phyloP scores from a whole-genome alignment of 1,140 invertebrate species.

The Nephotettix cincticeps region DNA sequence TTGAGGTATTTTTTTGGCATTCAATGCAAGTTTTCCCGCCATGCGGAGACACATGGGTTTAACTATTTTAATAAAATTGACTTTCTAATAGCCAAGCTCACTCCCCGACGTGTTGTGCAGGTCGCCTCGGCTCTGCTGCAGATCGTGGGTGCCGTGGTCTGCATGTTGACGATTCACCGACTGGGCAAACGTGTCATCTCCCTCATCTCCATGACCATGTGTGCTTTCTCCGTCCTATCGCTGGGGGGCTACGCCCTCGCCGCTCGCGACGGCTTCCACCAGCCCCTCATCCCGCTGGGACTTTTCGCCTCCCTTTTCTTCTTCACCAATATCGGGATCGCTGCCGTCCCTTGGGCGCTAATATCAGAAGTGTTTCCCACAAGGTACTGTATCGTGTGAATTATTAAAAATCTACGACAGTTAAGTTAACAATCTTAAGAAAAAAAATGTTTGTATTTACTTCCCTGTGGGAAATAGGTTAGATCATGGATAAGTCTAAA shows the following conservation, averaged over 20 bases:
- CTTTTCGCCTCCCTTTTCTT: constrained; percentile 37
- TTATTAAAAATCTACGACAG: too few species aligned
- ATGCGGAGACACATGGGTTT: too few species aligned
- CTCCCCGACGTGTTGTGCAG: background rate
- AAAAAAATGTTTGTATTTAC: too few species aligned
- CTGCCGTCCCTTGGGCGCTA: constrained; percentile 41
- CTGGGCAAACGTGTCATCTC: constrained; percentile 48
- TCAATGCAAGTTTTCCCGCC: too few species aligned
- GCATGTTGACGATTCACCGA: constrained; percentile 31
- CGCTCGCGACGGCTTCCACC: background rate
- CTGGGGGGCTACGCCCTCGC: constrained; percentile 35
- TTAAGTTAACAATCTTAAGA: too few species aligned
- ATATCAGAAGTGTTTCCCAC: constrained; percentile 42
- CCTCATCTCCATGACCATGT: constrained; percentile 43
- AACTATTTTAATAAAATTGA: too few species aligned
- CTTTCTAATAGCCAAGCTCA: too few species aligned
- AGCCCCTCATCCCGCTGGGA: constrained; percentile 34
- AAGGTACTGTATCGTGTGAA: too few species aligned
- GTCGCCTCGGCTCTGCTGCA: constrained; percentile 23
- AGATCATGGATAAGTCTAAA: too few species aligned
- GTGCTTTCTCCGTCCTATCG: constrained; percentile 31
- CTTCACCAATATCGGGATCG: constrained; percentile 36
- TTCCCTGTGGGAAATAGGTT: too few species aligned
- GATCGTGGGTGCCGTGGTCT: constrained; percentile 27
- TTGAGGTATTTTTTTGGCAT: too few species aligned